phyloP scores from a whole-genome alignment of 2,797 vertebrate species.

The Cuniculus paca region DNA sequence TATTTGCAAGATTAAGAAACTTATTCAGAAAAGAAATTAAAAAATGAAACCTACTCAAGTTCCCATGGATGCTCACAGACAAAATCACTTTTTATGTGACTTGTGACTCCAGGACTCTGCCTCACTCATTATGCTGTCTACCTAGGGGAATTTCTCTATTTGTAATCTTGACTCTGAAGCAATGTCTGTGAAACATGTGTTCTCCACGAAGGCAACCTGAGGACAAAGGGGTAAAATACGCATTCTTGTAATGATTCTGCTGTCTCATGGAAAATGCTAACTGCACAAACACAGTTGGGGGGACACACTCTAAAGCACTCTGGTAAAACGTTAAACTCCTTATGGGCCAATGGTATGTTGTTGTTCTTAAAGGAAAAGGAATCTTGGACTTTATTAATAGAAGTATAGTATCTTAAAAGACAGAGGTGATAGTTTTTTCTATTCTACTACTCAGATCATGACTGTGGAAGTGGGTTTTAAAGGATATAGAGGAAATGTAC shows the following conservation, averaged over 20 bases:
- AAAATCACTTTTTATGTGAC: not conserved
- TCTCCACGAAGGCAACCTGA: not conserved
- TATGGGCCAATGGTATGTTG: not conserved
- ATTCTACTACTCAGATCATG: not conserved
- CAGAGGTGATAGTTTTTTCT: not conserved
- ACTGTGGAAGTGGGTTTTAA: not conserved
- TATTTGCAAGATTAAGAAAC: not conserved
- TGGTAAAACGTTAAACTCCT: not conserved
- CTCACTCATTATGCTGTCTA: not conserved
- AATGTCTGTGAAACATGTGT: not conserved
- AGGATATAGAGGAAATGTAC: not conserved
- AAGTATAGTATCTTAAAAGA: not conserved
- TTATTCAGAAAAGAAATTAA: not conserved
- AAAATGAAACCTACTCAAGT: not conserved
- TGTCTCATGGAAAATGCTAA: not conserved
- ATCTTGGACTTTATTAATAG: slow-evolving; percentile 24
- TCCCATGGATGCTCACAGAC: not conserved
- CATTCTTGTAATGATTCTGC: not conserved
- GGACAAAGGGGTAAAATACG: not conserved
- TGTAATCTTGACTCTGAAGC: not conserved
- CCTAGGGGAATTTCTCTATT: not conserved
- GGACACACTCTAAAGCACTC: not conserved
- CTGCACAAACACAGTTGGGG: not conserved
- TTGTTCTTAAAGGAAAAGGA: slow-evolving; percentile 30
- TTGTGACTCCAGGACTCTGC: not conserved